Base-by-base conservation (phyloP, 2,113 vertebrate genomes). In the Coreoperca whiteheadi region DNA sequence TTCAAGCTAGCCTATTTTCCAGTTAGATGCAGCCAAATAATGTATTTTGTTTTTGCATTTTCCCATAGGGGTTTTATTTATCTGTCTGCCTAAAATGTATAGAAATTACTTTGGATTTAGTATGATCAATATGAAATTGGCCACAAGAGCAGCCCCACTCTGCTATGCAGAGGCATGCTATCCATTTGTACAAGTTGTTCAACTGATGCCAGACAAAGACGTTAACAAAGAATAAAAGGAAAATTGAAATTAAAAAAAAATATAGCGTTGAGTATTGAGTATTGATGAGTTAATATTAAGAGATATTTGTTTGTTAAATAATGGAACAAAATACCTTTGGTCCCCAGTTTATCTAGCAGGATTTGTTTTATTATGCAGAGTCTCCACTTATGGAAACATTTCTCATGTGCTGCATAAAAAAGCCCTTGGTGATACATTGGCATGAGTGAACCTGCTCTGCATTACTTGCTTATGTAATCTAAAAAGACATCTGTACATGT, bases 401-500 rank as follows among this genome's bases (percentile, higher is more conserved):
- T 57, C 21, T 34, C 14, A 39, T 54, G 20, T 46, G 37, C 16
- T 25, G 50, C 10, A 11, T 20, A 50, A 9, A 39, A 59, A 43
- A 66, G 21, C 10, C 2, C 50, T 50, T 57, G 15, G 11, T 4
- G 5, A 48, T 57, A 67, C 28, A 43, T 28, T 74, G 18, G 10
- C 30, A 50, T 46, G 12, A n/a, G 20, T 32, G 37, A 73, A 37
- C 28, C 37, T 0, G 2, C 21, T 21, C 20, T 8, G 34, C 15
- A 64, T 69, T 70, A 28, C 10, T n/a, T 67, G n/a, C 63, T 69
- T 46, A 34, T 68, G 20, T n/a, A 68, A 78, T 78, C 28, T 15
- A 48, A 54, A 53, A 41, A 41, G 3, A 79, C 18, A 59, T 34
- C 4, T 41, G n/a, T 21, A 41, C 20, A 56, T 72, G 25, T n/a